Percentiles rank a stretch among this genome's conserved stretches.
phyloP scores from a whole-genome alignment of 2,888 invertebrate species.

The Lasioglossum oenotherae region DNA sequence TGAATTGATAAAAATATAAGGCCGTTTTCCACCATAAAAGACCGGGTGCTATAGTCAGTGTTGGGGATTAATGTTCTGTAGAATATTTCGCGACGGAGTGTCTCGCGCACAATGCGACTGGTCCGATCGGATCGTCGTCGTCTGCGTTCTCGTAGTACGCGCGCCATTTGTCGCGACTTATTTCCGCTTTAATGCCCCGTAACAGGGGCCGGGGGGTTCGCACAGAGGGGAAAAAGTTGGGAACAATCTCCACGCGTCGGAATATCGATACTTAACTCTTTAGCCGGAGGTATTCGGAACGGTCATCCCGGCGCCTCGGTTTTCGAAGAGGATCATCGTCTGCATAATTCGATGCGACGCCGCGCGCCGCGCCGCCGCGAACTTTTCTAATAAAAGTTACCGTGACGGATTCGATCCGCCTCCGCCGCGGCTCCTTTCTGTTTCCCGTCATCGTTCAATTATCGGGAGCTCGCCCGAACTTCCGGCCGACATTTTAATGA shows the following conservation, averaged over 20 bases:
- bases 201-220: background rate
- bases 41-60: background rate
- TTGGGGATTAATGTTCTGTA: background rate
- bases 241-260: conserved; percentile 34
- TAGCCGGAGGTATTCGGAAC: conserved; percentile 15
- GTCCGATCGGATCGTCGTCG: background rate
- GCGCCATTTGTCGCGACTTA: background rate
- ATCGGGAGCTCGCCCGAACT: conserved; percentile 5
- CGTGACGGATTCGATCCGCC: conserved; percentile 49
- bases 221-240: background rate
- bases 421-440: background rate
- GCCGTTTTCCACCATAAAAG: background rate
- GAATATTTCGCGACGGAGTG: background rate
- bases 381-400: conserved; percentile 78
- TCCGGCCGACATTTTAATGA: conserved; percentile 12
- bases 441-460: conserved; percentile 25
- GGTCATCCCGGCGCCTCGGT: conserved; percentile 18
- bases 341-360: conserved; percentile 70
- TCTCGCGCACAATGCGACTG: background rate
- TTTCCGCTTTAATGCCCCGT: background rate
- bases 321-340: conserved; percentile 64
- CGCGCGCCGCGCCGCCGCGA: conserved; percentile 27
- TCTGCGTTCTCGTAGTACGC: background rate
- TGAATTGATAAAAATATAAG: too few relatives aligned
- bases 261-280: conserved; percentile 27